Evolutionary conservation across 2,797 vertebrate genomes (phyloP), one percentile per base, ranked within the genome.

Genomic region (Chrosomus eos): DNA sequence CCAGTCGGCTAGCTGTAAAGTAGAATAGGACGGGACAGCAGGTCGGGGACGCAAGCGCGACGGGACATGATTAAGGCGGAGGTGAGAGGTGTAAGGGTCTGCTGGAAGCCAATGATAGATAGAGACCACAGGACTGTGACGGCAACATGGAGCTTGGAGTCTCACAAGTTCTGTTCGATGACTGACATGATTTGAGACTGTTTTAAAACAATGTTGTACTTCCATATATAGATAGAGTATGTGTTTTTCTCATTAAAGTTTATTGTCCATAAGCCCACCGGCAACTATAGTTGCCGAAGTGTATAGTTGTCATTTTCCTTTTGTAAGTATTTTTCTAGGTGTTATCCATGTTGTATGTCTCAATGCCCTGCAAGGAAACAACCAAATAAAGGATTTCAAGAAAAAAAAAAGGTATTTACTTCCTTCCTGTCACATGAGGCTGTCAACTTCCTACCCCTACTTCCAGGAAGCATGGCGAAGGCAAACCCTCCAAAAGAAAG

Each of bases 1-100:
- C 53, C 83, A 83, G 80, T 88, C 87, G 23, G 83, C 84, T 82
- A 64, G 55, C 72, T 84, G 85, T 83, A 83, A 88, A 58, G 81
- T 70, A 84, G 70, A 82, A 84, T 84, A 75, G 26, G 16, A 3
- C 2, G 33, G 79, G 79, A 75, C 79, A 86, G 79, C 71, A 48
- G 78, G 70, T 53, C 19, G 33, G 70, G 38, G 79, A 85, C 78
- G 26, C 14, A n/a, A 26, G 60, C 71, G 1, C 79, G 14, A 80
- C 38, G 36, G 78, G 78, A 75, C 48, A 73, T 81, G 79, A 85
- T 85, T 80, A 85, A 85, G 76, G 76, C 23, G 18, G 55, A 80
- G 67, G 83, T 72, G 40, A 71, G 53, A 79, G 40, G 55, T 64
- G 75, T 85, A 72, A 85, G 67, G 67, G 76, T 79, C 67, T 62